Conservation (phyloP, 1,140 invertebrate species). For the Atopsyche davidsoni region DNA sequence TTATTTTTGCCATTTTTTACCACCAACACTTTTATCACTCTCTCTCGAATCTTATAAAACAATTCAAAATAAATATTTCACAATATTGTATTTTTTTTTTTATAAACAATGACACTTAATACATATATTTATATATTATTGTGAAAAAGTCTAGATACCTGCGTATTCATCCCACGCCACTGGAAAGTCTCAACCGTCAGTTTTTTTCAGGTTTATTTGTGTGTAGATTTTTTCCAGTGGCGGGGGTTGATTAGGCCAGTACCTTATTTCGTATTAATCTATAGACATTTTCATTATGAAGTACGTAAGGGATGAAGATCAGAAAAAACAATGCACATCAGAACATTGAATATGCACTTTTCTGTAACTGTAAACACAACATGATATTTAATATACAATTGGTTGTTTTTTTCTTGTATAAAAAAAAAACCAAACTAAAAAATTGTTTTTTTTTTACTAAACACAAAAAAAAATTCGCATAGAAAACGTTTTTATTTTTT, state of each 20-base stretch:
- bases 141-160: constrained; percentile 20
- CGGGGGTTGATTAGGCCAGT: too few relatives aligned
- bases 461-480: constrained; percentile 3
- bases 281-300: too few relatives aligned
- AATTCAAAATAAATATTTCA: background rate
- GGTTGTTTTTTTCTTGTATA: constrained; percentile 11
- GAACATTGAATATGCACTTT: too few relatives aligned
- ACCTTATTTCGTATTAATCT: too few relatives aligned
- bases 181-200: too few relatives aligned
- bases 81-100: constrained; percentile 3
- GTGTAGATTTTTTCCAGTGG: too few relatives aligned
- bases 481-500: constrained; percentile 22
- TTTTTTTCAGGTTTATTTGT: too few relatives aligned
- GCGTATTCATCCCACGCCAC: too few relatives aligned
- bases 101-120: constrained; percentile 14
- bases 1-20: constrained; percentile 5
- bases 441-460: constrained; percentile 12
- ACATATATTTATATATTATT: constrained; percentile 16
- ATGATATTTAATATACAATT: constrained; percentile 6
- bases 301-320: too few relatives aligned
- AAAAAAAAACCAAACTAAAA: constrained; percentile 10
- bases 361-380: constrained; percentile 1
- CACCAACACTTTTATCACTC: constrained; percentile 6
- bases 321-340: too few relatives aligned
- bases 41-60: constrained; percentile 3